phyloP scores from a whole-genome alignment of 1,140 invertebrate genomes.

The Gonioctena quinquepunctata region DNA sequence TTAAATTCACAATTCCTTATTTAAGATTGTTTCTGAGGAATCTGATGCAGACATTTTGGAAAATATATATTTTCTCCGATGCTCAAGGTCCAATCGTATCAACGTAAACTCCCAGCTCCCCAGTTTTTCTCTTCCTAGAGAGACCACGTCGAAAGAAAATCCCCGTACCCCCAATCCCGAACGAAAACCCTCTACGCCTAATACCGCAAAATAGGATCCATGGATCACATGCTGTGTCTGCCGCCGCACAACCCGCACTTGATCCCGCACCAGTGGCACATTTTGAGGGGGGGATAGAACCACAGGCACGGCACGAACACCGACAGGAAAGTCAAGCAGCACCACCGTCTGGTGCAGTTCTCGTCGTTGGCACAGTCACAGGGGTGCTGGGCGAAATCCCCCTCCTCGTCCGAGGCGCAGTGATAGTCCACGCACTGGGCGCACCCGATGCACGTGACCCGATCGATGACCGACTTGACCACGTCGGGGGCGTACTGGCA shows the following conservation, averaged over 20 bases:
- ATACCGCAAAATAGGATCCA: slow-evolving; percentile 16
- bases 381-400: slow-evolving; percentile 78
- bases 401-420: slow-evolving; percentile 85
- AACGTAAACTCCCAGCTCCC: too few relatives aligned
- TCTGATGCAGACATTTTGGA: too few relatives aligned
- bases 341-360: slow-evolving; percentile 71
- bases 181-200: slow-evolving; percentile 9
- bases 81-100: too few relatives aligned
- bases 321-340: slow-evolving; percentile 82
- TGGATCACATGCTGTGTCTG: slow-evolving; percentile 61
- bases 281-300: slow-evolving; percentile 85
- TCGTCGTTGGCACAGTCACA: slow-evolving; percentile 70
- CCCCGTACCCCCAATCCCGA: too few relatives aligned
- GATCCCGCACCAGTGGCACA: slow-evolving; percentile 81
- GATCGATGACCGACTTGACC: slow-evolving; percentile 78
- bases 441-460: slow-evolving; percentile 81
- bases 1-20: too few relatives aligned
- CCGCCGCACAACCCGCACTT: slow-evolving; percentile 82
- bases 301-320: slow-evolving; percentile 90
- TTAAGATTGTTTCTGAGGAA: too few relatives aligned
- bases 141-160: too few relatives aligned
- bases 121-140: too few relatives aligned
- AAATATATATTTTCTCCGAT: too few relatives aligned
- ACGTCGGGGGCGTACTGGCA: slow-evolving; percentile 90
- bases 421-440: slow-evolving; percentile 87